Evolutionary conservation across 2,888 invertebrate species (phyloP).

Genomic region (Nomada hirtipes): DNA sequence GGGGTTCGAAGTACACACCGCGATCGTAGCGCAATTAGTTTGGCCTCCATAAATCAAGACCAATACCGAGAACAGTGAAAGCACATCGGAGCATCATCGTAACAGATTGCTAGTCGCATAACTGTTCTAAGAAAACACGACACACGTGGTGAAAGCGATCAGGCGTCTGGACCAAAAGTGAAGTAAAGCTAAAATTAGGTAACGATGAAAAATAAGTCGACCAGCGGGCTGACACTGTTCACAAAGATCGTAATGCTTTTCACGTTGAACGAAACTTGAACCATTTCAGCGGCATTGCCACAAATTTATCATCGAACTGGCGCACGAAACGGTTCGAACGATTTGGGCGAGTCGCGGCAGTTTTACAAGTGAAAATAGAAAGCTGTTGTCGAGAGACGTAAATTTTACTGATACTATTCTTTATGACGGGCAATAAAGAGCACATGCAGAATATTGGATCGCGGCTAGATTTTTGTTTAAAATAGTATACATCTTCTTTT

Average conservation of each 20-base stretch:
- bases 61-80: constrained; percentile 45
- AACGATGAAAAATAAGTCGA: constrained; percentile 13
- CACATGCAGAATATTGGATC: too few species aligned
- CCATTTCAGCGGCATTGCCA: neutral
- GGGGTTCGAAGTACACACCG: constrained; percentile 13
- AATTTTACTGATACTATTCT: neutral
- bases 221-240: neutral
- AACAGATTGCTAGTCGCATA: constrained; percentile 28
- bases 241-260: neutral
- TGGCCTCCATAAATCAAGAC: constrained; percentile 36
- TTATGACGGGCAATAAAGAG: neutral
- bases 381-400: neutral
- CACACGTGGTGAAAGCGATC: constrained; percentile 47
- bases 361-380: neutral
- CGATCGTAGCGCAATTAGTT: constrained; percentile 35
- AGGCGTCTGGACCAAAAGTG: constrained; percentile 21
- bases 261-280: neutral
- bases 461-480: too few species aligned
- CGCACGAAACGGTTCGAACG: neutral
- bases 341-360: neutral
- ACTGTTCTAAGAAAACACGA: constrained; percentile 46
- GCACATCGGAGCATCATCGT: constrained; percentile 44
- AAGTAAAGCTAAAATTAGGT: constrained; percentile 42
- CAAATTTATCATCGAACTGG: neutral
- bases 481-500: too few species aligned